Evolutionary conservation across 2,113 vertebrate genomes (phyloP).

Genomic region (Lagopus leucura): DNA sequence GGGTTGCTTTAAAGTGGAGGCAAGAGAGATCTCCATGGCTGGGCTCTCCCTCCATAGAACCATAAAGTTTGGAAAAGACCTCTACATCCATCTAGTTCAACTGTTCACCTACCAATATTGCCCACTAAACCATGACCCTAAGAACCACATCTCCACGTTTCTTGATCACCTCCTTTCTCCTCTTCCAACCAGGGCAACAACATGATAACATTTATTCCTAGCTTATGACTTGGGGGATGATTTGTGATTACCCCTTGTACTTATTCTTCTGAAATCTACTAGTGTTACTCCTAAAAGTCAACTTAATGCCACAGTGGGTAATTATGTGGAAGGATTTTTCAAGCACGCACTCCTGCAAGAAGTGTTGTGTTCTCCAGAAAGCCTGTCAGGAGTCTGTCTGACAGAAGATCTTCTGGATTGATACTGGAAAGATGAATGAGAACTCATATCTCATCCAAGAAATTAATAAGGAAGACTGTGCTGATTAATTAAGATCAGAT

Average conservation of each 20-base stretch:
- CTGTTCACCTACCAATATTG: too few species aligned
- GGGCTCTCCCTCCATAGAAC: background rate
- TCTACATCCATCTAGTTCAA: too few species aligned
- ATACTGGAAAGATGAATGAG: background rate
- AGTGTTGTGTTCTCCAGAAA: constrained; percentile 1
- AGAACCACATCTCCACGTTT: too few species aligned
- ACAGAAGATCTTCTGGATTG: background rate
- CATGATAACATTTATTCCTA: background rate
- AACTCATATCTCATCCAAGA: background rate
- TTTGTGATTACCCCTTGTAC: background rate
- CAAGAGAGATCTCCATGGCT: background rate
- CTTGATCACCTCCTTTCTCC: background rate
- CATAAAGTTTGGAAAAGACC: too few species aligned
- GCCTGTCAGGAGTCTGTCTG: constrained; percentile 1
- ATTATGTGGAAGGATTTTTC: constrained; percentile 31
- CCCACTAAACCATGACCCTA: too few species aligned
- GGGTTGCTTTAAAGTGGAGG: background rate
- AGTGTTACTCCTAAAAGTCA: background rate
- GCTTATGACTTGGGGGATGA: background rate
- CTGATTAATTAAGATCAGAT: background rate
- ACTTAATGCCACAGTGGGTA: background rate
- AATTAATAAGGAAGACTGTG: background rate
- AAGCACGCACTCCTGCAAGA: background rate
- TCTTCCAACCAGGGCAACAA: background rate
- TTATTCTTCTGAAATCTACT: background rate